These are phyloP conservation scores for Cheirogaleus medius DNA, from an alignment of 2,113 vertebrate genomes.

Conservation along the genomic window DNA sequence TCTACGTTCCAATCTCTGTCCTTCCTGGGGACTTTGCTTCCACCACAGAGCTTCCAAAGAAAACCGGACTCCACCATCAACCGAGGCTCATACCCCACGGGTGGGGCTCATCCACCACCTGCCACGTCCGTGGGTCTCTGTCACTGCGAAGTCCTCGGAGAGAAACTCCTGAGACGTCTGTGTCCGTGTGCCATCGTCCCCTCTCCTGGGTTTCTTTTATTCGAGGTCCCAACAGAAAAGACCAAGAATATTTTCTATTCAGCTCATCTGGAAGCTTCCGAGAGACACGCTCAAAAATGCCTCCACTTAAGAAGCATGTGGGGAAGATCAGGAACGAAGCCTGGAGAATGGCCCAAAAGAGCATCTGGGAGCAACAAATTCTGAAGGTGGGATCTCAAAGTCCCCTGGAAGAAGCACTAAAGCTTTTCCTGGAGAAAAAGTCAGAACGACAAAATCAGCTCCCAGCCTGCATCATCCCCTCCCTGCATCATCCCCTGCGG, in stretches of 20 bases:
- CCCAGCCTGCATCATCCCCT: no score
- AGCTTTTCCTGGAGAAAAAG: no score
- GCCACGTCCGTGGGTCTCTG: background rate
- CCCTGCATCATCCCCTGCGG: no score
- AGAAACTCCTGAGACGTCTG: background rate
- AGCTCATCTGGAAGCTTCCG: background rate
- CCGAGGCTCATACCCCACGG: constrained; percentile 10
- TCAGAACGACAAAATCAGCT: no score
- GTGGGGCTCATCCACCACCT: background rate
- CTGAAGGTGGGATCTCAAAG: no score
- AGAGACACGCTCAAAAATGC: background rate
- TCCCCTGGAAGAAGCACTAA: no score
- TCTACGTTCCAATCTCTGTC: no score
- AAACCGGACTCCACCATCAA: background rate
- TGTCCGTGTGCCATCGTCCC: accelerated
- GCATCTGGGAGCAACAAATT: background rate
- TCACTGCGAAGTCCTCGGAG: accelerated
- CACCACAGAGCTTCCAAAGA: background rate
- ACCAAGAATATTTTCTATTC: no score
- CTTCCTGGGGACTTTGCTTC: background rate
- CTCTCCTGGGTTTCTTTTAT: no score
- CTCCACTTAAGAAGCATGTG: background rate
- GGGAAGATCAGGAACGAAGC: background rate
- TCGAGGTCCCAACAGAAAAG: no score
- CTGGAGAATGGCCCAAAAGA: no score